A percentile compares a stretch with the other conserved stretches of the same genome.
These are phyloP conservation scores for Lepidochrysops patricia DNA, from an alignment of 2,888 invertebrate species.

Conservation along the genomic window DNA sequence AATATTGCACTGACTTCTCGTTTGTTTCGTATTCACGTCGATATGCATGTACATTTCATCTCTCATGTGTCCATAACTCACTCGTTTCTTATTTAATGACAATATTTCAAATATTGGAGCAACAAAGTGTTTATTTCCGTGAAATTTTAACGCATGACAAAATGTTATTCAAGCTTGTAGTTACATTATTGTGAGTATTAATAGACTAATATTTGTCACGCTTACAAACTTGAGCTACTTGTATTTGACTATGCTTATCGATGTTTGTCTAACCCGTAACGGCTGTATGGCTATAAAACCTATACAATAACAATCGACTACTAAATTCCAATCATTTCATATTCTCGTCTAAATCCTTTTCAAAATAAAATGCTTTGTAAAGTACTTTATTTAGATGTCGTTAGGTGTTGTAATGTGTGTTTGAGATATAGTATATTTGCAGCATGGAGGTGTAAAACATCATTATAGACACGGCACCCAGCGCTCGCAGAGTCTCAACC, in stretches of 20 bases:
- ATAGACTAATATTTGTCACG: background rate
- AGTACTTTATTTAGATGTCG: background rate
- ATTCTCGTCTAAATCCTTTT: background rate
- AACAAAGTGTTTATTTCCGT: background rate
- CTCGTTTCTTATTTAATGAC: background rate
- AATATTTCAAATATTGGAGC: background rate
- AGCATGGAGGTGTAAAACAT: slow-evolving; percentile 78
- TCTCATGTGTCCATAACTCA: background rate
- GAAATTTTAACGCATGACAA: background rate
- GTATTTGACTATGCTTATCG: background rate
- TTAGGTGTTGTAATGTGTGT: background rate
- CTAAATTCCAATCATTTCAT: background rate
- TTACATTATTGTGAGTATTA: background rate
- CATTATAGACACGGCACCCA: slow-evolving; percentile 77
- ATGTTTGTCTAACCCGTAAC: background rate
- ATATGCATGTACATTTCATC: slow-evolving; percentile 9
- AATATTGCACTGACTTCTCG: background rate
- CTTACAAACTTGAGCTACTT: background rate
- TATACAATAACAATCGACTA: background rate
- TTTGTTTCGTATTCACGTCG: background rate
- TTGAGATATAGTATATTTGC: slow-evolving; percentile 36
- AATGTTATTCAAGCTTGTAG: background rate
- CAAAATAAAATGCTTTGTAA: background rate
- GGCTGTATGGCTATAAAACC: background rate
- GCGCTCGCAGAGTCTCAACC: slow-evolving; percentile 84